phyloP scores from a whole-genome alignment of 1,140 invertebrate species.

The Drosophila pandora region DNA sequence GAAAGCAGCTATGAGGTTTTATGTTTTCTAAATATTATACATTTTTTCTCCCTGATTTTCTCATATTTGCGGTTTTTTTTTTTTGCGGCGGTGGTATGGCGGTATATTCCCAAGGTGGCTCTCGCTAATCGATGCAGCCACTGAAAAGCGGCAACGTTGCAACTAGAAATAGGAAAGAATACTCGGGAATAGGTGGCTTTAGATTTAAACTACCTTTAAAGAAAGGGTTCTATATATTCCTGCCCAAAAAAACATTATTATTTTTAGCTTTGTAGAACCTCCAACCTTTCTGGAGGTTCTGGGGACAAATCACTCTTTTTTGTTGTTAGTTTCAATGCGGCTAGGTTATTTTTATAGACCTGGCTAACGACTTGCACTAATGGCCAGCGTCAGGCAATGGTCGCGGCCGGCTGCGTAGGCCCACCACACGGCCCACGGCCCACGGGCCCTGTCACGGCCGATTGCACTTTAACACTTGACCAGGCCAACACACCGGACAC shows the following conservation, averaged over 20 bases:
- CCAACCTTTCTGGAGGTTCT: conserved; percentile 7
- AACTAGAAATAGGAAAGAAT: conserved; percentile 24
- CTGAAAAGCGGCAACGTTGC: conserved; percentile 65
- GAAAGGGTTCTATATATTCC: too few relatives aligned
- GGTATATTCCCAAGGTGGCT: conserved; percentile 62
- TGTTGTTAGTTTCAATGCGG: conserved; percentile 38
- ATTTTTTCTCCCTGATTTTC: conserved; percentile 30
- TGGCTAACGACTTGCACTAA: conserved; percentile 71
- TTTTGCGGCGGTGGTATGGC: conserved; percentile 41
- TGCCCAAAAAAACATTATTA: too few relatives aligned
- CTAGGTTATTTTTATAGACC: conserved; percentile 48
- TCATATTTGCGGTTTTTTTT: conserved; percentile 59
- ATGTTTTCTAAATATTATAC: background rate
- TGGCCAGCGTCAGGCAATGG: conserved; percentile 65
- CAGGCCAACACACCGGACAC: conserved; percentile 48
- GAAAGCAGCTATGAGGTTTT: conserved; percentile 48
- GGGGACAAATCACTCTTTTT: conserved; percentile 38
- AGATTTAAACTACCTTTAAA: too few relatives aligned
- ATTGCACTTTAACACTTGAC: conserved; percentile 81
- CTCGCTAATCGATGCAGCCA: conserved; percentile 68
- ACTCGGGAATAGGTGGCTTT: background rate
- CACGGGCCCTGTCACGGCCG: conserved; percentile 60
- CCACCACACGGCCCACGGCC: conserved; percentile 25
- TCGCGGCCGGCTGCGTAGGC: conserved; percentile 50
- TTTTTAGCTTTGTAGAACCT: background rate